A percentile compares a stretch with the other conserved stretches of the same genome.
Conservation (phyloP, 1,140 invertebrate genomes). For the Diabrotica undecimpunctata region DNA sequence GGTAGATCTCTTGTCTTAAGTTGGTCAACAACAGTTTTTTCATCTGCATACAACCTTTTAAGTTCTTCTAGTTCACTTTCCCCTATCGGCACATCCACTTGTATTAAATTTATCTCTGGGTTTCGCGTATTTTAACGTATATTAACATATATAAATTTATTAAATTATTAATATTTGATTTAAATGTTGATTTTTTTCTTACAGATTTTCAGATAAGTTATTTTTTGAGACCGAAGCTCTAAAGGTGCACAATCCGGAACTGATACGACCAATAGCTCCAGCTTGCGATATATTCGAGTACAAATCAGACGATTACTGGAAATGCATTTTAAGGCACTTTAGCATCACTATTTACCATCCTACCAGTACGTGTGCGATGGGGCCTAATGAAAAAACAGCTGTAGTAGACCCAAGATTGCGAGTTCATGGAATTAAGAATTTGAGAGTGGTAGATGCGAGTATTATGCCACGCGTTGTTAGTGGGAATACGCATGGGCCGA, state of each 20-base stretch:
- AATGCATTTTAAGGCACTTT: constrained; percentile 60
- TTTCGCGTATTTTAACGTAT: no score
- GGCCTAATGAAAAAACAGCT: constrained; percentile 37
- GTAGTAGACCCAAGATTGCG: constrained; percentile 49
- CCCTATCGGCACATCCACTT: no score
- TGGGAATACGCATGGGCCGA: constrained; percentile 69
- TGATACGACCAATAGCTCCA: constrained; percentile 58
- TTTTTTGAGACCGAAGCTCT: constrained; percentile 42
- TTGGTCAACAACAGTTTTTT: no score
- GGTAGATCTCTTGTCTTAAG: no score
- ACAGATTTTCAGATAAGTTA: constrained; percentile 57
- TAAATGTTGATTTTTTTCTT: constrained; percentile 15
- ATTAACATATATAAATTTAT: no score
- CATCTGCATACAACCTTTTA: no score
- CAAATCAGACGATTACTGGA: constrained; percentile 64
- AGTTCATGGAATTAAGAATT: constrained; percentile 42
- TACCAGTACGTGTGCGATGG: constrained; percentile 58
- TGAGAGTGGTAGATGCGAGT: constrained; percentile 46
- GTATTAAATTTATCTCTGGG: no score
- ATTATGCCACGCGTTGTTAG: constrained; percentile 53
- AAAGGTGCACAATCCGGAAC: constrained; percentile 49
- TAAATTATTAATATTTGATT: no score
- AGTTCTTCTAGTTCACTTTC: no score
- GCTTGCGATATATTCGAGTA: constrained; percentile 59
- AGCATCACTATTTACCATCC: constrained; percentile 72